Evolutionary conservation across 2,888 invertebrate genomes (phyloP).

Genomic region (Chloroclysta siterata): DNA sequence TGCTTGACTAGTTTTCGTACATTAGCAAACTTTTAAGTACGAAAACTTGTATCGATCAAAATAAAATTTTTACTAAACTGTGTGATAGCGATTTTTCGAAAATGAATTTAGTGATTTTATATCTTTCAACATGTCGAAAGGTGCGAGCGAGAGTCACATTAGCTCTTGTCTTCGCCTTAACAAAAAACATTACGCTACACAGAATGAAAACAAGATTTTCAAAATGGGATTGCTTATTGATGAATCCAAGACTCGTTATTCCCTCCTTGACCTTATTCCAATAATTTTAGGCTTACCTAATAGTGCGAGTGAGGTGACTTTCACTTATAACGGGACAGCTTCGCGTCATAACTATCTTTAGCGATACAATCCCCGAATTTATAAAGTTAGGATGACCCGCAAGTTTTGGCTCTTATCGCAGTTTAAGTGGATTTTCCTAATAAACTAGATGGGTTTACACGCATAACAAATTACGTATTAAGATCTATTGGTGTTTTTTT

Average conservation of each 20-base stretch:
- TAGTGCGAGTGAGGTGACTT: conserved; percentile 2
- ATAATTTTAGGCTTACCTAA: conserved; percentile 10
- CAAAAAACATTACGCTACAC: background rate
- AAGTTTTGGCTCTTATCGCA: background rate
- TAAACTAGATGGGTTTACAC: background rate
- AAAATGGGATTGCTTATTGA: background rate
- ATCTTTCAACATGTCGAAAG: too few relatives aligned
- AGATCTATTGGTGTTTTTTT: too few relatives aligned
- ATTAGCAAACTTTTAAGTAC: too few relatives aligned
- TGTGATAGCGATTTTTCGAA: too few relatives aligned
- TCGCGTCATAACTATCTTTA: conserved; percentile 4
- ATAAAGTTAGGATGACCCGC: background rate
- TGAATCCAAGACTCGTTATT: conserved; percentile 2
- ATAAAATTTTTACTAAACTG: too few relatives aligned
- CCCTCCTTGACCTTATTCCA: conserved; percentile 7
- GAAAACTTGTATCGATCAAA: too few relatives aligned
- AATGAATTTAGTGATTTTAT: too few relatives aligned
- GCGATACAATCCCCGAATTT: conserved; percentile 1
- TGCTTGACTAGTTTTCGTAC: too few relatives aligned
- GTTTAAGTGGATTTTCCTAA: background rate
- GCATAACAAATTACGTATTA: background rate
- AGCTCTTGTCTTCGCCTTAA: too few relatives aligned
- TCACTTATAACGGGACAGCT: conserved; percentile 9
- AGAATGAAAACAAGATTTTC: background rate
- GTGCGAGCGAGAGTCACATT: too few relatives aligned